Conservation (phyloP, 2,113 vertebrate species). For the Odobenus rosmarus region DNA sequence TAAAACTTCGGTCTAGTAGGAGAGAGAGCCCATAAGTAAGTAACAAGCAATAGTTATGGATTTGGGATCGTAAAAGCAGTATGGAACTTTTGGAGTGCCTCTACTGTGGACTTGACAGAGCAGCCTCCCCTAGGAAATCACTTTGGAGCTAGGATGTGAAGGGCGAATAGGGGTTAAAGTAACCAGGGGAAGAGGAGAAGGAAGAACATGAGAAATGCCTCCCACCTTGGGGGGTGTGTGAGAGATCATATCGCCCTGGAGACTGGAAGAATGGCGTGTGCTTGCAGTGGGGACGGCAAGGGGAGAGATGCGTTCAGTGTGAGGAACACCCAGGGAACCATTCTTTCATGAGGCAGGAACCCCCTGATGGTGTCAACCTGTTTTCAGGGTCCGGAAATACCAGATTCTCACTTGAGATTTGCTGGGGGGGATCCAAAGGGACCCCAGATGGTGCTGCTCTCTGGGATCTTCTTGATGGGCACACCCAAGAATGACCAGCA, state of each 20-base stretch:
- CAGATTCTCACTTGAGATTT: not conserved
- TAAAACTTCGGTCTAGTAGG: not conserved
- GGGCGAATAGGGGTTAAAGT: not conserved
- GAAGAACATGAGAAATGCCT: not conserved
- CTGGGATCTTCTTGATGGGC: not conserved
- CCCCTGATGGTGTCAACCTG: not conserved
- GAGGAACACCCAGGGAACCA: not conserved
- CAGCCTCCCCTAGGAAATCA: not conserved
- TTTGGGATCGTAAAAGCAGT: accelerated
- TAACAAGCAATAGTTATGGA: not conserved
- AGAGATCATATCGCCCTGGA: too few relatives aligned
- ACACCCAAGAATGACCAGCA: too few relatives aligned
- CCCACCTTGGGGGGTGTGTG: too few relatives aligned
- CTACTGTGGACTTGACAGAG: not conserved
- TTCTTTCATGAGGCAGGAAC: not conserved
- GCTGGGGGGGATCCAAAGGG: not conserved
- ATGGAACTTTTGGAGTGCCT: too few relatives aligned
- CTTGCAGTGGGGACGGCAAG: too few relatives aligned
- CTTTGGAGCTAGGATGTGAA: not conserved
- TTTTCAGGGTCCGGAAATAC: not conserved
- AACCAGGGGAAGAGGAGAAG: not conserved
- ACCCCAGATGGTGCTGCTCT: not conserved
- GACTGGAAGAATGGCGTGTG: too few relatives aligned
- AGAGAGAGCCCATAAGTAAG: not conserved
- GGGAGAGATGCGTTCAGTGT: not conserved